phyloP scores from a whole-genome alignment of 2,888 invertebrate genomes.

The Microctonus brassicae region DNA sequence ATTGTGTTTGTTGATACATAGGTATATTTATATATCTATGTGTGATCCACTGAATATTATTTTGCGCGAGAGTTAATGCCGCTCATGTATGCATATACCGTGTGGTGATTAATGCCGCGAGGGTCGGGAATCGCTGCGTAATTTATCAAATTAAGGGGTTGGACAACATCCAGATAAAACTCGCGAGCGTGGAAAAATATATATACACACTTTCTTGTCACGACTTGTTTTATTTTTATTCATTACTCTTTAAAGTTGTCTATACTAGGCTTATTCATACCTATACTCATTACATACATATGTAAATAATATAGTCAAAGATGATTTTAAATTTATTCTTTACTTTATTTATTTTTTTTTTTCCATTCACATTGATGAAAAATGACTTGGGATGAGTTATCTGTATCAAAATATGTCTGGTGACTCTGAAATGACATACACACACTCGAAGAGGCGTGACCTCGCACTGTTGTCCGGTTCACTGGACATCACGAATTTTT shows the following conservation, averaged over 20 bases:
- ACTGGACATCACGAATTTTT: not conserved
- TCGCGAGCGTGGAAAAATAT: conserved; percentile 62
- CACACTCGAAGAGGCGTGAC: conserved; percentile 61
- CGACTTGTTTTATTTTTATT: conserved; percentile 12
- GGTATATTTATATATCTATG: not conserved
- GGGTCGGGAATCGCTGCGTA: conserved; percentile 66
- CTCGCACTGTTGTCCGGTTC: conserved; percentile 23
- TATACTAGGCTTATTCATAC: not conserved
- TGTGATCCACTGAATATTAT: conserved; percentile 29
- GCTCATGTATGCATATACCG: conserved; percentile 68
- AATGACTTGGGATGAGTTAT: conserved; percentile 67
- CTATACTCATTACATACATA: not conserved
- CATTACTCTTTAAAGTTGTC: not conserved
- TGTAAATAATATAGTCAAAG: not conserved
- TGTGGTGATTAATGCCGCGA: conserved; percentile 65
- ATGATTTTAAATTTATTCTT: conserved; percentile 3
- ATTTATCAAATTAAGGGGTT: conserved; percentile 70
- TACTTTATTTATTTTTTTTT: not conserved
- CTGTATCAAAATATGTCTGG: conserved; percentile 58
- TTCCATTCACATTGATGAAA: conserved; percentile 51
- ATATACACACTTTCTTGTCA: conserved; percentile 9
- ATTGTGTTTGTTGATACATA: too few species aligned
- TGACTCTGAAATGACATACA: too few species aligned
- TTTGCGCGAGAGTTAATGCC: conserved; percentile 57
- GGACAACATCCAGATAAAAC: conserved; percentile 66